phyloP scores from a whole-genome alignment of 2,113 vertebrate genomes.

The Chascanopsetta lugubris region DNA sequence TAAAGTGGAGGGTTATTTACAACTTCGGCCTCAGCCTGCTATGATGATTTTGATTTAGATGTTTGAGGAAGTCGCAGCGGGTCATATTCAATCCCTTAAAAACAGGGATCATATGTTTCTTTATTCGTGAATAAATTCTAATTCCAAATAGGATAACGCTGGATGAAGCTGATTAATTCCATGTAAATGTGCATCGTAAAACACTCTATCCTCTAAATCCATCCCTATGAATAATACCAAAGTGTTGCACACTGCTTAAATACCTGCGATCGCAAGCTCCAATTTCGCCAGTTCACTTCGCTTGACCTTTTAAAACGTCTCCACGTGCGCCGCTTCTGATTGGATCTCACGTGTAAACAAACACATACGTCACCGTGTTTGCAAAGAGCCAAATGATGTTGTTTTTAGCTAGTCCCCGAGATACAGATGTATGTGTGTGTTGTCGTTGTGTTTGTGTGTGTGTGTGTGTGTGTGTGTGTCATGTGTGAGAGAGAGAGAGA shows the following conservation, averaged over 20 bases:
- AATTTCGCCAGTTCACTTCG: too few species aligned
- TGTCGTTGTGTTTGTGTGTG: neutral
- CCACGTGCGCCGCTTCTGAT: neutral
- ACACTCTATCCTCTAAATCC: constrained; percentile 5
- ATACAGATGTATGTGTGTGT: neutral
- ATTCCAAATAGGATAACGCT: neutral
- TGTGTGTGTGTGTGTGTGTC: too few species aligned
- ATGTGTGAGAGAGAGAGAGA: neutral
- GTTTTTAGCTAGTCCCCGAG: neutral
- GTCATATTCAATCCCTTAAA: too few species aligned
- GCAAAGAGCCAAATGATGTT: neutral
- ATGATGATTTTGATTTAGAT: constrained; percentile 9
- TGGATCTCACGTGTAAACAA: too few species aligned
- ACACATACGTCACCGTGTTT: neutral
- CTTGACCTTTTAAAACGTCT: neutral
- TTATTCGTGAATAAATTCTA: too few species aligned
- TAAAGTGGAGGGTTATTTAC: too few species aligned
- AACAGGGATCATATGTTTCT: too few species aligned
- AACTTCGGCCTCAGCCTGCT: too few species aligned
- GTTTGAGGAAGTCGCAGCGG: too few species aligned
- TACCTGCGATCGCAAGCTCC: too few species aligned
- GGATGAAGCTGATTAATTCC: neutral
- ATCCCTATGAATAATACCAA: neutral
- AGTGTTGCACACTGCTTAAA: too few species aligned
- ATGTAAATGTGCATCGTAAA: neutral